phyloP scores from a whole-genome alignment of 2,888 invertebrate genomes.

The Erebia palarica region DNA sequence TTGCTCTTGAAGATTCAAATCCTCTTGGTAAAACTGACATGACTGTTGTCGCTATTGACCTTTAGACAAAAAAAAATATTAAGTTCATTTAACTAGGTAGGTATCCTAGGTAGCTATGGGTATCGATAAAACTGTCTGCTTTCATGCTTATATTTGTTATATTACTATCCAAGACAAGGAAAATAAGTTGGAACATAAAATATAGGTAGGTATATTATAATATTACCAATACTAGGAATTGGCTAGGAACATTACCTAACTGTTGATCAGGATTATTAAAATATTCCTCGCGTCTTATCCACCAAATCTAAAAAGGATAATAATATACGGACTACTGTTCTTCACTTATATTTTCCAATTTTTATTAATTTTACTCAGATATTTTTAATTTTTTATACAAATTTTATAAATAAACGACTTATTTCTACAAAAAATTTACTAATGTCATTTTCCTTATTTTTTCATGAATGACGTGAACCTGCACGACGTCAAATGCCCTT shows the following conservation, averaged over 20 bases:
- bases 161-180: too few species aligned
- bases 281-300: not conserved
- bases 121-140: too few species aligned
- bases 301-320: not conserved
- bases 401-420: not conserved
- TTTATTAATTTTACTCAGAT: slow-evolving; percentile 34
- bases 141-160: too few species aligned
- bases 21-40: slow-evolving; percentile 72
- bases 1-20: slow-evolving; percentile 56
- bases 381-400: slow-evolving; percentile 26
- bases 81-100: too few species aligned
- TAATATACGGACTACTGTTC: slow-evolving; percentile 3
- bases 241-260: too few species aligned
- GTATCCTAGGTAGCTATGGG: too few species aligned
- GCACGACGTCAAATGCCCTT: not conserved
- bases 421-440: slow-evolving; percentile 15
- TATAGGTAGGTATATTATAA: too few species aligned
- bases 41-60: not conserved
- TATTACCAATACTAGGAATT: too few species aligned
- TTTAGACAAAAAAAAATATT: not conserved
- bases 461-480: not conserved
- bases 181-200: too few species aligned
- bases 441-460: slow-evolving; percentile 1
- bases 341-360: slow-evolving; percentile 36
- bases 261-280: not conserved